phyloP scores from a whole-genome alignment of 2,113 vertebrate genomes.

The Misgurnus anguillicaudatus region DNA sequence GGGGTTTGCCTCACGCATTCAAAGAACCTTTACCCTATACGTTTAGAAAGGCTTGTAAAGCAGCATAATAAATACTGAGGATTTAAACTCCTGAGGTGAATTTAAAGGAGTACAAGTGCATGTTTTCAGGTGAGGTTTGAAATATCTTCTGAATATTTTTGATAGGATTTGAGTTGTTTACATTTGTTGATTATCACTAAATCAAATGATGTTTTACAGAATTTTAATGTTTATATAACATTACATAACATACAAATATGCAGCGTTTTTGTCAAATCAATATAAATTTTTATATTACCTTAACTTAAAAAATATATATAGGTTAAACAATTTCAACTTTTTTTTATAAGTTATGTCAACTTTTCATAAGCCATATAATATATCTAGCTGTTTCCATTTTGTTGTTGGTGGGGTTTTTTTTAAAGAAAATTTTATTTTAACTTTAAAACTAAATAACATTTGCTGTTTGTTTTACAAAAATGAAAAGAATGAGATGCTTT shows the following conservation, averaged over 20 bases:
- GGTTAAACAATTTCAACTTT: too few relatives aligned
- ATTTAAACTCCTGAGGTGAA: background rate
- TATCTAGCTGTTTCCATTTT: background rate
- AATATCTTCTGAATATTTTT: background rate
- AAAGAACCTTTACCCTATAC: slow-evolving; percentile 30
- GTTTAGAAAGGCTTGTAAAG: slow-evolving; percentile 3
- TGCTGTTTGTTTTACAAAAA: background rate
- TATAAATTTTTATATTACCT: too few relatives aligned
- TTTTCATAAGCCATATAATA: too few relatives aligned
- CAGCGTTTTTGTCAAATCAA: too few relatives aligned
- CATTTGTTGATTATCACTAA: background rate
- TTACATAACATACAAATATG: too few relatives aligned
- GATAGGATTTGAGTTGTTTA: background rate
- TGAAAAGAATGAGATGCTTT: background rate
- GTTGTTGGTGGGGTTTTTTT: background rate
- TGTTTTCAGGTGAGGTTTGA: slow-evolving; percentile 16
- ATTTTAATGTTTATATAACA: too few relatives aligned
- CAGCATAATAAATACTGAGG: background rate
- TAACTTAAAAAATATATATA: too few relatives aligned
- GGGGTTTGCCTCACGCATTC: background rate
- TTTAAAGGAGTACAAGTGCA: background rate
- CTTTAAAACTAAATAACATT: background rate
- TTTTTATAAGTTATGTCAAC: too few relatives aligned
- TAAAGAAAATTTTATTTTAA: background rate
- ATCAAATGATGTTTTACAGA: background rate